Conservation (phyloP, 2,113 vertebrate species). For the mouse (Mus musculus) region GRCm39 chr7:120937501-120938000, state of each 20-base stretch:
- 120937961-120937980: not conserved
- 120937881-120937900: not conserved
- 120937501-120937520: not conserved
- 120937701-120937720: not conserved
- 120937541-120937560: not conserved
- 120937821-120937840: not conserved
- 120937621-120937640: not conserved
- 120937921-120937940: not conserved
- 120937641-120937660: not conserved
- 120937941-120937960: not conserved
- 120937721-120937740: not conserved
- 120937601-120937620: not conserved
- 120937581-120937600: not conserved
- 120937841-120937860: not conserved
- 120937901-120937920: not conserved
- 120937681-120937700: not conserved
- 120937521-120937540: not conserved
- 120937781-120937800: not conserved
- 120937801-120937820: not conserved
- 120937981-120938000: not conserved
- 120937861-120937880: not conserved
- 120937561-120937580: conserved; percentile 54
- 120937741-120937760: not conserved
- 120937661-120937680: not conserved
- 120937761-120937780: not conserved